A percentile compares a stretch with the other conserved stretches of the same genome.
Conservation (phyloP, 2,113 vertebrate species). For the Actinemys pallida region DNA sequence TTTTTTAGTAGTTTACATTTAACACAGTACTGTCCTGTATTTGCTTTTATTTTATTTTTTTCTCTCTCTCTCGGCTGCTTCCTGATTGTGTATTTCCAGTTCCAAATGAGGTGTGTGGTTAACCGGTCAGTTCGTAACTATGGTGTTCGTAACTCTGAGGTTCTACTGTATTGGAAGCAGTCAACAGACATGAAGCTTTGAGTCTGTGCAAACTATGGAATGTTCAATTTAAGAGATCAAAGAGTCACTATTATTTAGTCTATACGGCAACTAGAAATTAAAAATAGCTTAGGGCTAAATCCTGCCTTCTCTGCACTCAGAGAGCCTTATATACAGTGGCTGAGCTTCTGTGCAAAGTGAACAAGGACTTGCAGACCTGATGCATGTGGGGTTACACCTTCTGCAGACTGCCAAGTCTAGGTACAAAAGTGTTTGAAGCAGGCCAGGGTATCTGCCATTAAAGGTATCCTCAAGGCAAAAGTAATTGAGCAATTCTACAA, state of each 20-base stretch:
- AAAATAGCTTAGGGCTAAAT: not conserved
- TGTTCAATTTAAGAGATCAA: not conserved
- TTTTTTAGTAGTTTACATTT: too few species aligned
- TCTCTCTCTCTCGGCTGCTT: too few species aligned
- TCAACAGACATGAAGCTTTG: not conserved
- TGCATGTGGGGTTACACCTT: not conserved
- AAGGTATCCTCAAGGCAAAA: not conserved
- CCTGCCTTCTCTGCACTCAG: not conserved
- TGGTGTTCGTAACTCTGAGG: too few species aligned
- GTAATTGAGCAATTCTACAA: not conserved
- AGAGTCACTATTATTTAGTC: not conserved
- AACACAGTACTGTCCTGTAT: too few species aligned
- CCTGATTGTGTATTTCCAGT: too few species aligned
- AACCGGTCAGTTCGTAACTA: too few species aligned
- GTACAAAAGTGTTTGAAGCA: not conserved
- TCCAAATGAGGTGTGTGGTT: too few species aligned
- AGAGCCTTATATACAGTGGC: not conserved
- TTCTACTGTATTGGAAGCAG: not conserved
- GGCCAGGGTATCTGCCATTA: not conserved
- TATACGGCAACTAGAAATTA: not conserved
- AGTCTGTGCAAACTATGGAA: accelerated
- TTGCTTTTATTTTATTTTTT: too few species aligned
- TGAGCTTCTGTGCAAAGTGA: not conserved
- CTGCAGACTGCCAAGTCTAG: not conserved
- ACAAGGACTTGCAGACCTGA: not conserved